Evolutionary conservation across 2,888 invertebrate genomes (phyloP), one percentile per base, ranked within the genome.

Genomic region (Apodemia zela): DNA sequence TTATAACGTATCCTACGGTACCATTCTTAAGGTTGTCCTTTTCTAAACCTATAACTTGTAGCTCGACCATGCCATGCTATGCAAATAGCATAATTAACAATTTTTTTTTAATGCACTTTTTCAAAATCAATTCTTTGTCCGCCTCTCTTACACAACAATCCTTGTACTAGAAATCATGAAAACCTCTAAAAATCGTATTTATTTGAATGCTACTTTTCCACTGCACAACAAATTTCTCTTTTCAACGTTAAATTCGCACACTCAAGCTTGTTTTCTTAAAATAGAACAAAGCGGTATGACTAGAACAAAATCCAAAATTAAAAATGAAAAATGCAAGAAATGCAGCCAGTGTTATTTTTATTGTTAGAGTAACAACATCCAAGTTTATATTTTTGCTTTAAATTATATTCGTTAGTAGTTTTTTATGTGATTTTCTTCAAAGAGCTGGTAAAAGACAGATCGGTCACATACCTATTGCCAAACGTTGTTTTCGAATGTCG

Each of bases 401-500:
- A n/a, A 42, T 5, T 15, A 42, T 42, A 42, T 42, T 42, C 42
- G 42, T 42, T 42, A 42, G 15, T 42, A 51, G 49, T 60, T 68
- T 69, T 69, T 69, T 77, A 76, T 68, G 75, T 82, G 83, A 81
- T 80, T 83, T 72, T 79, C 77, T 80, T 75, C 72, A 76, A 80
- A 80, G 76, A 77, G 71, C 71, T 73, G 71, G 70, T 75, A 75
- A 75, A 74, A 77, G 77, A 75, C 73, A 75, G 77, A 81, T 77
- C 69, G 77, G 76, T 82, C 79, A 76, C 78, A 74, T 80, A 80
- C 76, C 77, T 81, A 80, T 78, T 85, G 82, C 81, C 81, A 83
- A 82, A 78, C 76, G 78, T 76, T 74, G 75, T 78, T 83, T 78
- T 81, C 79, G 82, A 84, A 80, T 82, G 80, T 80, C 76, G 80